phyloP scores from a whole-genome alignment of 2,113 vertebrate genomes.

The Myiopsitta monachus region DNA sequence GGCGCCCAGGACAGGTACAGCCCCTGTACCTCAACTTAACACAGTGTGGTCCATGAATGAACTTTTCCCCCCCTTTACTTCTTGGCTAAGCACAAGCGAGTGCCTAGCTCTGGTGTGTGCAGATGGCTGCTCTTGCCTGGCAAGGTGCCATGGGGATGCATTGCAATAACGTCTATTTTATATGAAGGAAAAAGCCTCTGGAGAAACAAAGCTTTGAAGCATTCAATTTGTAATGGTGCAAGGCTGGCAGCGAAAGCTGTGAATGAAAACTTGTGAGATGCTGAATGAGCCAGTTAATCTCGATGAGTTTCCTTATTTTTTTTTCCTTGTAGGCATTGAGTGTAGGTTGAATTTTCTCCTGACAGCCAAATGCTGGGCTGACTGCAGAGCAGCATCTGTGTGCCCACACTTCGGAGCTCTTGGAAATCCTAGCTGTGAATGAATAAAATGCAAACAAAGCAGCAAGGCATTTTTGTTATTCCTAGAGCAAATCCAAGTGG shows the following conservation, averaged over 20 bases:
- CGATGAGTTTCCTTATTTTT: constrained; percentile 62
- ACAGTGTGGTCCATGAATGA: neutral
- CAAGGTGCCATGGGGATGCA: constrained; percentile 5
- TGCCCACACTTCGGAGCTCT: constrained; percentile 22
- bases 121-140: constrained; percentile 35
- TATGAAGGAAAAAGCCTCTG: constrained; percentile 36
- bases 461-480: neutral
- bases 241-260: constrained; percentile 44
- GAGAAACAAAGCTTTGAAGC: constrained; percentile 47
- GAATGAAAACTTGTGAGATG: constrained; percentile 61
- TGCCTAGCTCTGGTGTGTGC: constrained; percentile 29
- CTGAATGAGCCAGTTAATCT: constrained; percentile 50
- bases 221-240: neutral
- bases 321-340: constrained; percentile 46
- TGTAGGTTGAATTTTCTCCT: constrained; percentile 30
- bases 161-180: constrained; percentile 42
- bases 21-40: neutral
- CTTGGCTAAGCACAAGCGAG: neutral
- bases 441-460: neutral
- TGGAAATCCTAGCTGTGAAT: constrained; percentile 6
- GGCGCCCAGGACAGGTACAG: rapidly evolving
- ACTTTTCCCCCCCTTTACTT: neutral
- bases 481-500: neutral
- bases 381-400: neutral
- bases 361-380: constrained; percentile 13